phyloP scores from a whole-genome alignment of 2,113 vertebrate species.

The Larimichthys crocea region DNA sequence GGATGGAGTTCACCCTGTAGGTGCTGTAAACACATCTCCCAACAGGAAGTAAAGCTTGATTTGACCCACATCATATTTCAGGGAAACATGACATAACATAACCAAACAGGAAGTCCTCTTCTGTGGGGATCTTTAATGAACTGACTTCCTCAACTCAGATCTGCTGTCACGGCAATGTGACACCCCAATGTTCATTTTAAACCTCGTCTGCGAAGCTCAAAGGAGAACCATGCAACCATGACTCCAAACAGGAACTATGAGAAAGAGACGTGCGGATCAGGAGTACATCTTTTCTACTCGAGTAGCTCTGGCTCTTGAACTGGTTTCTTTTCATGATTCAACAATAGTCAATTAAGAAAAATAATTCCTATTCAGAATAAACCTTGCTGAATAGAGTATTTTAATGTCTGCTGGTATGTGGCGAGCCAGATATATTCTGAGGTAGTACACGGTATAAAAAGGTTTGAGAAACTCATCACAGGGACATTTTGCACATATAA shows the following conservation, averaged over 20 bases:
- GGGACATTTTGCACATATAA: neutral
- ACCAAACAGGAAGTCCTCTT: constrained; percentile 24
- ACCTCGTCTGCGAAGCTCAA: neutral
- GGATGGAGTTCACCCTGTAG: neutral
- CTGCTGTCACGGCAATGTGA: constrained; percentile 31
- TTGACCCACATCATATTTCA: neutral
- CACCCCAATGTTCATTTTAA: constrained; percentile 15
- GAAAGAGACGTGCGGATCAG: too few relatives aligned
- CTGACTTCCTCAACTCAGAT: constrained; percentile 40
- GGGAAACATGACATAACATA: constrained; percentile 10
- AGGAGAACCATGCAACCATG: neutral
- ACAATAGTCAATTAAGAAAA: too few relatives aligned
- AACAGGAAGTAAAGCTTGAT: neutral
- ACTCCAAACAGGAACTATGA: too few relatives aligned
- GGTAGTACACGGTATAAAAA: too few relatives aligned
- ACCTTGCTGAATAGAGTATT: too few relatives aligned
- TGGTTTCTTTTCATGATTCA: too few relatives aligned
- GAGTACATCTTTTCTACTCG: too few relatives aligned
- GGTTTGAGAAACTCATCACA: too few relatives aligned
- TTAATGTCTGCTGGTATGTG: too few relatives aligned
- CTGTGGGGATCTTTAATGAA: constrained; percentile 40
- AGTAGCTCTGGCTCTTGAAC: too few relatives aligned
- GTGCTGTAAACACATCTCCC: neutral
- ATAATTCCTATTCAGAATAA: too few relatives aligned
- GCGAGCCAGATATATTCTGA: too few relatives aligned